A percentile compares a stretch with the other conserved stretches of the same genome.
Conservation (phyloP, 2,888 invertebrate genomes). For the Ochropleura plecta region DNA sequence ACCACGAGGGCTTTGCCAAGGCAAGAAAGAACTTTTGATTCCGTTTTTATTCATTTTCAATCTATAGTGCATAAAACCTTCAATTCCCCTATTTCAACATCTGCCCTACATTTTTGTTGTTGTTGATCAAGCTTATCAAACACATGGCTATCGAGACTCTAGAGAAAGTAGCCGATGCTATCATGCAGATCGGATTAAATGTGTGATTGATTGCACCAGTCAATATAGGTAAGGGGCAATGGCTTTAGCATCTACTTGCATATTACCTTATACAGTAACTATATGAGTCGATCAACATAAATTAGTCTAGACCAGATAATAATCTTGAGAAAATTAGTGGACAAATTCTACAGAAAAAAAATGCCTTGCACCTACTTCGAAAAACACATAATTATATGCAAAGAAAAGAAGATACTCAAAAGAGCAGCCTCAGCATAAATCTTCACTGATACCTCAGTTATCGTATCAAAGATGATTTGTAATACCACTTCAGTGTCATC, state of each 20-base stretch:
- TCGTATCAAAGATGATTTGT: background rate
- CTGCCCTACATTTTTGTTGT: constrained; percentile 38
- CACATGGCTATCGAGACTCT: constrained; percentile 12
- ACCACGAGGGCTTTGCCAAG: too few species aligned
- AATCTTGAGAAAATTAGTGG: background rate
- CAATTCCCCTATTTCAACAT: constrained; percentile 1
- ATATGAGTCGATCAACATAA: background rate
- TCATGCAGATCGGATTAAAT: constrained; percentile 5
- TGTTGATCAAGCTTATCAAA: constrained; percentile 19
- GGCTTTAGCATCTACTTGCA: background rate
- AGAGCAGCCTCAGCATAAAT: background rate
- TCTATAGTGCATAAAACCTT: background rate
- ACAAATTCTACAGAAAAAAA: background rate
- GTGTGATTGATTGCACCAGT: constrained; percentile 25
- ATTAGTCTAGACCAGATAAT: background rate
- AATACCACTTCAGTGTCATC: background rate
- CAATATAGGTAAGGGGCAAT: constrained; percentile 9
- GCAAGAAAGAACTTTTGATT: too few species aligned
- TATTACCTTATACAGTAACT: background rate
- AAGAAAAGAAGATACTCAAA: background rate
- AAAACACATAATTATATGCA: background rate
- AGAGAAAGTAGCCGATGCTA: constrained; percentile 8
- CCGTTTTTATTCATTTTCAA: background rate
- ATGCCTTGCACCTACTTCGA: background rate
- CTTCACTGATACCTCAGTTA: background rate